Evolutionary conservation across 2,797 vertebrate species (phyloP).

Genomic region (Myoxocephalus aenaeus): DNA sequence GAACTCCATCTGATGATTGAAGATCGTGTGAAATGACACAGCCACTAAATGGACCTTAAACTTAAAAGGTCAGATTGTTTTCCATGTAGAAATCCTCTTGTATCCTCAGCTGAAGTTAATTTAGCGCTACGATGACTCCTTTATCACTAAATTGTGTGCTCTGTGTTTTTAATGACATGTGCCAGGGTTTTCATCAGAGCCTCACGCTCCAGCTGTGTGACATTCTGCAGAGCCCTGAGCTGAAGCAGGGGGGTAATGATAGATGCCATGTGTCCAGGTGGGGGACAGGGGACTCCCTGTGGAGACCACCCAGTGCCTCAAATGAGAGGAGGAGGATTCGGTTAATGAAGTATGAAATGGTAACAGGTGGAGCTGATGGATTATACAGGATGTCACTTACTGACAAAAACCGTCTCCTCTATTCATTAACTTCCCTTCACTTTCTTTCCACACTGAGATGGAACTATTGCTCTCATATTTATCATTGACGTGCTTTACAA

Average conservation of each 20-base stretch:
- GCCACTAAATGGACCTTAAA: not conserved
- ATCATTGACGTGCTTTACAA: not conserved
- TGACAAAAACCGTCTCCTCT: not conserved
- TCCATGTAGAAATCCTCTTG: not conserved
- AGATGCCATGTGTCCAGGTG: slow-evolving; percentile 53
- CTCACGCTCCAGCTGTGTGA: slow-evolving; percentile 67
- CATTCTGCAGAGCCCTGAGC: slow-evolving; percentile 63
- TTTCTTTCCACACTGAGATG: not conserved
- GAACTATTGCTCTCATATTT: slow-evolving; percentile 1
- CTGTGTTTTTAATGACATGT: slow-evolving; percentile 34
- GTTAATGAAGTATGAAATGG: slow-evolving; percentile 70
- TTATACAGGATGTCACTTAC: slow-evolving; percentile 45
- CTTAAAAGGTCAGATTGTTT: not conserved
- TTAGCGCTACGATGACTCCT: not conserved
- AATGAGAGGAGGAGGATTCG: not conserved
- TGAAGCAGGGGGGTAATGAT: slow-evolving; percentile 49
- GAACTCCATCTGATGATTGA: not conserved
- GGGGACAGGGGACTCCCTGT: slow-evolving; percentile 33
- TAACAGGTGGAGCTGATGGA: slow-evolving; percentile 60
- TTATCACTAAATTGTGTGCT: not conserved
- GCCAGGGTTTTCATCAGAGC: slow-evolving; percentile 34
- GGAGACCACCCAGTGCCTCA: slow-evolving; percentile 21
- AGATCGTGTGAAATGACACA: not conserved
- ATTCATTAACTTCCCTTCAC: slow-evolving; percentile 14
- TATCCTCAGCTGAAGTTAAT: not conserved